These are phyloP conservation scores for Halichondria panicea DNA, from an alignment of 37 sponge, comb jelly and placozoan genomes.

Conservation along the genomic window DNA sequence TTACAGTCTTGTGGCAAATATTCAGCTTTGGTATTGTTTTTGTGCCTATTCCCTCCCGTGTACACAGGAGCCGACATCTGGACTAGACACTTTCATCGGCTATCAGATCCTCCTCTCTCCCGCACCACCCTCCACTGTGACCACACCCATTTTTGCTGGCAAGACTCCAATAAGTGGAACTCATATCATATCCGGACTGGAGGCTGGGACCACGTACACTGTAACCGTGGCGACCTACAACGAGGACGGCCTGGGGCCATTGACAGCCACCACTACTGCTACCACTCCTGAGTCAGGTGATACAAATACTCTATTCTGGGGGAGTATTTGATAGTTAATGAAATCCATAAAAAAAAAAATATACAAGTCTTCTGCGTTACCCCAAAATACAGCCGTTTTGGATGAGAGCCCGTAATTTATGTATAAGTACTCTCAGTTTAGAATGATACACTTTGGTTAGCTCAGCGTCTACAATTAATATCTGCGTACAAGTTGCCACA, in stretches of 20 bases:
- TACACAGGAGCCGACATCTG: slow-evolving; percentile 15
- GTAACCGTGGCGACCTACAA: slow-evolving; percentile 77
- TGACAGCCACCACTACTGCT: slow-evolving; percentile 4
- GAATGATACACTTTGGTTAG: background rate
- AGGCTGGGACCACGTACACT: slow-evolving; percentile 53
- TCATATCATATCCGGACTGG: slow-evolving; percentile 27
- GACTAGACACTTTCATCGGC: slow-evolving; percentile 29
- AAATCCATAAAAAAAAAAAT: too few species aligned
- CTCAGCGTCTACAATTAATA: too few species aligned
- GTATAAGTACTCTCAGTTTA: background rate
- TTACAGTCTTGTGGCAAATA: background rate
- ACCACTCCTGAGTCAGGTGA: slow-evolving; percentile 59
- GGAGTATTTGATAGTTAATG: background rate
- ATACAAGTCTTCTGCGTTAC: background rate
- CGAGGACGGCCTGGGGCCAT: slow-evolving; percentile 55
- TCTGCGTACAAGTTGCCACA: too few species aligned
- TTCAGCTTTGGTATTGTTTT: background rate
- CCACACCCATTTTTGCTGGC: slow-evolving; percentile 19
- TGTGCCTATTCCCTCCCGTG: too few species aligned
- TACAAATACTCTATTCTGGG: background rate
- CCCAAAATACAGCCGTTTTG: too few species aligned
- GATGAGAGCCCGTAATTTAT: background rate
- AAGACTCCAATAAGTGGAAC: slow-evolving; percentile 3
- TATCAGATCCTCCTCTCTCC: slow-evolving; percentile 47
- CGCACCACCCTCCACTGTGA: slow-evolving; percentile 29